Evolutionary conservation across 2,888 invertebrate genomes (phyloP).

Genomic region (Atrina japonica): DNA sequence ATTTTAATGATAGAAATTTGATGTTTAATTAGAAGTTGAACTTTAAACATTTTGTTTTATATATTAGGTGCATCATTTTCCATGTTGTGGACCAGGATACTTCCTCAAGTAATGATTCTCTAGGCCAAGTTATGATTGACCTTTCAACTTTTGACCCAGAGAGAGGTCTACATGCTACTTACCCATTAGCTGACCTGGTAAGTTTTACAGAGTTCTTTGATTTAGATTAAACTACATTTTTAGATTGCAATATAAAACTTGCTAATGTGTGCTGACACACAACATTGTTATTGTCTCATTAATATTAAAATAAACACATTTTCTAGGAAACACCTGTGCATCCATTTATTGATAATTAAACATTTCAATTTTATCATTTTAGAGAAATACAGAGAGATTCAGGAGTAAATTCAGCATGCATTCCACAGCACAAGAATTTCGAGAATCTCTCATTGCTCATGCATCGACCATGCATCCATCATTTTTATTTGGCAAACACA

Average conservation of each 20-base stretch:
- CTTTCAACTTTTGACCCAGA: constrained; percentile 67
- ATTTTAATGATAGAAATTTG: no score
- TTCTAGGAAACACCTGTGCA: no score
- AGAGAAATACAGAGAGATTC: constrained; percentile 72
- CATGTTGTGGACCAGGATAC: constrained; percentile 71
- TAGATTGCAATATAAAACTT: no score
- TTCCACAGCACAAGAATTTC: constrained; percentile 72
- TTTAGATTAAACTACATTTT: no score
- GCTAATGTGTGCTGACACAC: no score
- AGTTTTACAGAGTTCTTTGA: no score
- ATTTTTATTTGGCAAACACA: constrained; percentile 70
- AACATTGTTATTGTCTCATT: no score
- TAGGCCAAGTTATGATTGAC: constrained; percentile 75
- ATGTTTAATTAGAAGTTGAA: no score
- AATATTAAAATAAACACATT: no score
- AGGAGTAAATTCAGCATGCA: constrained; percentile 67
- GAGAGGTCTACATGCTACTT: constrained; percentile 61
- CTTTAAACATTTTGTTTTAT: no score
- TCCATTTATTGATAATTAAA: no score
- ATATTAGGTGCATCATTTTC: constrained; percentile 72
- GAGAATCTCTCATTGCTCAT: constrained; percentile 73
- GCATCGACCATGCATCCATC: constrained; percentile 65
- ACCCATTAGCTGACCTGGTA: constrained; percentile 74
- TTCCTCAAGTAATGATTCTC: constrained; percentile 65
- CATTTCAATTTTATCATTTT: no score